These are phyloP conservation scores for Pseudopleuronectes americanus DNA, from an alignment of 2,797 vertebrate species.

Conservation along the genomic window DNA sequence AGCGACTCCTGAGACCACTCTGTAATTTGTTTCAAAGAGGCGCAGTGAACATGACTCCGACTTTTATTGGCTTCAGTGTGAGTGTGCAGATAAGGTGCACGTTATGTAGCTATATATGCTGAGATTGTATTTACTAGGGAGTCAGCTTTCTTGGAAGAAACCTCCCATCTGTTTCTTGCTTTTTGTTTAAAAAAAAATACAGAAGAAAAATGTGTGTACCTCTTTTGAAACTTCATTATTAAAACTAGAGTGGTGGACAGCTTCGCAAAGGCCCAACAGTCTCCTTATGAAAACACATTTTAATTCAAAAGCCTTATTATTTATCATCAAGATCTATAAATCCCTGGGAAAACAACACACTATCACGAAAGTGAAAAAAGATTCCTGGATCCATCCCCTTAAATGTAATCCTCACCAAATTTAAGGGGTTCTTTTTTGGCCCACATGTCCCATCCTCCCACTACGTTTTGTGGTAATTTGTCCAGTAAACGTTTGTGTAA, in stretches of 20 bases:
- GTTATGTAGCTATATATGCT: slow-evolving; percentile 19
- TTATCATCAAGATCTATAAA: too few relatives aligned
- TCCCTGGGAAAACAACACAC: neutral
- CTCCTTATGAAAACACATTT: too few relatives aligned
- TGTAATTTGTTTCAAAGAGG: slow-evolving; percentile 64
- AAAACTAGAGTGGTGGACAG: neutral
- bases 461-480: too few relatives aligned
- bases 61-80: slow-evolving; percentile 46
- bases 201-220: neutral
- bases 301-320: too few relatives aligned
- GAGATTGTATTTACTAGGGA: slow-evolving; percentile 3
- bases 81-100: slow-evolving; percentile 36
- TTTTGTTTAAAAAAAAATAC: slow-evolving; percentile 6
- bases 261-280: too few relatives aligned
- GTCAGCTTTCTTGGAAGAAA: slow-evolving; percentile 31
- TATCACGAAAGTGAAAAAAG: too few relatives aligned
- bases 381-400: too few relatives aligned
- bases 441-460: too few relatives aligned
- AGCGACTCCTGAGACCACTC: slow-evolving; percentile 48
- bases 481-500: too few relatives aligned
- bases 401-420: too few relatives aligned
- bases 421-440: too few relatives aligned
- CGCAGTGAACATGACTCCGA: slow-evolving; percentile 53
- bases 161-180: slow-evolving; percentile 5
- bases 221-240: slow-evolving; percentile 9